These are phyloP conservation scores for Temnopleurus reevesii DNA, from an alignment of 53 echinoderm and acorn worm species.

Conservation along the genomic window DNA sequence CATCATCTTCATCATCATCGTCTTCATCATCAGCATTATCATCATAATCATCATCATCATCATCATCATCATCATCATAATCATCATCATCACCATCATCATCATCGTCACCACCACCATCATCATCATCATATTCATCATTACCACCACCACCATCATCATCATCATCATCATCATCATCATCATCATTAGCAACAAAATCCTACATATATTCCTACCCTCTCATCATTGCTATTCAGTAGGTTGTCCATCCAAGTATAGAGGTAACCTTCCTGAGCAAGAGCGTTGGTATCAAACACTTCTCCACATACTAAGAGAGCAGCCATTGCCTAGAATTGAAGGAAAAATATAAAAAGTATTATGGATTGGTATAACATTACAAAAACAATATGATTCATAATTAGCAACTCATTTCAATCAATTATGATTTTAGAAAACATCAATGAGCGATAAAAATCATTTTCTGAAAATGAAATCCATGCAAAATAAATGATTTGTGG, in stretches of 20 bases:
- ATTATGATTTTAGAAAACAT: too few species aligned
- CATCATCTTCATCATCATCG: not conserved
- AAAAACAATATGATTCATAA: too few species aligned
- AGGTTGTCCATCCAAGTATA: slow-evolving; percentile 96
- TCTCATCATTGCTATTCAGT: slow-evolving; percentile 94
- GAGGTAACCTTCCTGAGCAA: slow-evolving; percentile 89
- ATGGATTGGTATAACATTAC: too few species aligned
- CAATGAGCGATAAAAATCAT: too few species aligned
- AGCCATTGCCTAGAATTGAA: slow-evolving; percentile 83
- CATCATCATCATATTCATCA: not conserved
- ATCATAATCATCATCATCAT: not conserved
- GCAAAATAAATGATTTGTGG: too few species aligned
- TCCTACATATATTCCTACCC: slow-evolving; percentile 64
- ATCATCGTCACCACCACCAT: not conserved
- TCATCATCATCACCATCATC: not conserved
- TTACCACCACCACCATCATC: not conserved
- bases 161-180: not conserved
- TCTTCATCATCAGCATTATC: not conserved
- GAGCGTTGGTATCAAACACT: slow-evolving; percentile 92
- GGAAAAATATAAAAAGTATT: not conserved
- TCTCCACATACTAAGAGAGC: slow-evolving; percentile 96
- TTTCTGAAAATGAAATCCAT: too few species aligned
- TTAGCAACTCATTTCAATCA: too few species aligned
- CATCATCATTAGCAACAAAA: not conserved
- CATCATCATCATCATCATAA: slow-evolving; percentile 34